Percentiles rank a stretch among this genome's conserved stretches.
Conservation (phyloP, 1,140 invertebrate species). For the Tetramorium parvispinum region DNA sequence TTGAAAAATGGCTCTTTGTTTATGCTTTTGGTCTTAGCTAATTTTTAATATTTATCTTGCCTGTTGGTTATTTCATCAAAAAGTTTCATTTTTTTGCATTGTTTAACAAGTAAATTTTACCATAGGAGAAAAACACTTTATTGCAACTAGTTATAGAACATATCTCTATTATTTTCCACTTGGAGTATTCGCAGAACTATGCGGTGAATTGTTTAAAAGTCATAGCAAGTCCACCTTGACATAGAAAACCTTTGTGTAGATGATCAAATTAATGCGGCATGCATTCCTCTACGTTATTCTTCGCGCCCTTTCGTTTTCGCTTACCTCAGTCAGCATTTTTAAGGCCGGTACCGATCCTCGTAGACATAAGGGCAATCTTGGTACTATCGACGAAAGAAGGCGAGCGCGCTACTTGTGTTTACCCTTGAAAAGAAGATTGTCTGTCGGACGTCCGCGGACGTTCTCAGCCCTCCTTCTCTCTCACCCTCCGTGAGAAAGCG, state of each 20-base stretch:
- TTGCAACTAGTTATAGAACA: too few species aligned
- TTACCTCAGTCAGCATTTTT: not conserved
- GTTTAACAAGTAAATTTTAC: too few species aligned
- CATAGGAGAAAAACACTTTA: too few species aligned
- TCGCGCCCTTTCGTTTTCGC: not conserved
- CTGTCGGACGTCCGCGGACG: conserved; percentile 49
- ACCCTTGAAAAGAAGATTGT: conserved; percentile 62
- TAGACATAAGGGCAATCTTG: conserved; percentile 13
- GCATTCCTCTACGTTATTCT: not conserved
- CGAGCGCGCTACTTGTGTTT: conserved; percentile 21
- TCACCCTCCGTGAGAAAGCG: conserved; percentile 51
- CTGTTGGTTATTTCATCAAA: too few species aligned
- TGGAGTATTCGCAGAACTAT: not conserved
- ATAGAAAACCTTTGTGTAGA: not conserved
- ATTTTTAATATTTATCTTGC: too few species aligned
- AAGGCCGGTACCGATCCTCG: not conserved
- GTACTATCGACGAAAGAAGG: not conserved
- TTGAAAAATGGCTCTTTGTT: too few species aligned
- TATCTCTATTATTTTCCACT: too few species aligned
- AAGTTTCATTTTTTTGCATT: too few species aligned
- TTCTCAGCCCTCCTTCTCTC: conserved; percentile 38
- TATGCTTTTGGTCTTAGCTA: too few species aligned
- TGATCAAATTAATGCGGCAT: not conserved
- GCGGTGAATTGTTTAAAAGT: not conserved
- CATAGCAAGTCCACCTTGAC: not conserved